phyloP scores from a whole-genome alignment of 2,113 vertebrate genomes.

The Anolis carolinensis region DNA sequence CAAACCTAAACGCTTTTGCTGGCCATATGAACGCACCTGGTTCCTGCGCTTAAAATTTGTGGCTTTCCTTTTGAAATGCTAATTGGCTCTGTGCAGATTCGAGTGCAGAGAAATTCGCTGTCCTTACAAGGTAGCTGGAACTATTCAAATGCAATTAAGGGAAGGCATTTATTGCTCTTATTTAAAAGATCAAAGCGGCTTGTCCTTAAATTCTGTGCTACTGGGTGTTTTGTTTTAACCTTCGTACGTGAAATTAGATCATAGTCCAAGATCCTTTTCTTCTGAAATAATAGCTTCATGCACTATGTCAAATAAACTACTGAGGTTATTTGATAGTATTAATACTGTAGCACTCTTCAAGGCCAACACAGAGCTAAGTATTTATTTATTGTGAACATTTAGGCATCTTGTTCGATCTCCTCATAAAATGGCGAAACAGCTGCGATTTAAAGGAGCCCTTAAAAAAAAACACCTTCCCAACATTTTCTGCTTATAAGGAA shows the following conservation, averaged over 20 bases:
- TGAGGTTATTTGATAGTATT: too few species aligned
- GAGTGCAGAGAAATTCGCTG: constrained; percentile 46
- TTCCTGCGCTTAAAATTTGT: constrained; percentile 48
- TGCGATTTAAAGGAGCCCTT: too few species aligned
- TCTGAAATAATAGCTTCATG: constrained; percentile 38
- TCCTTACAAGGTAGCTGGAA: constrained; percentile 55
- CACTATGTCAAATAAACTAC: neutral
- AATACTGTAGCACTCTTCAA: neutral
- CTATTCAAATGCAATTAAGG: constrained; percentile 50
- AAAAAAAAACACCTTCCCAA: neutral
- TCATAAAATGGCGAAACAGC: neutral
- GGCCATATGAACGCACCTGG: constrained; percentile 57
- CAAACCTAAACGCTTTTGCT: constrained; percentile 20
- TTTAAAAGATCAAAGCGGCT: constrained; percentile 63
- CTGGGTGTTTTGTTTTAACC: constrained; percentile 27
- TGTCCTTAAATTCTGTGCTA: constrained; percentile 53
- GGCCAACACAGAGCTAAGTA: neutral
- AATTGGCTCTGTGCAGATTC: constrained; percentile 60
- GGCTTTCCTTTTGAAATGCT: constrained; percentile 63
- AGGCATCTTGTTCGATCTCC: neutral
- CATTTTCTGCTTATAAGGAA: neutral
- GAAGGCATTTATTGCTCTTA: constrained; percentile 31
- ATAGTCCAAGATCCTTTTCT: constrained; percentile 51
- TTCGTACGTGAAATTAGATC: constrained; percentile 54
- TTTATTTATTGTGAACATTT: neutral